A percentile compares a stretch with the other conserved stretches of the same genome.
phyloP scores from a whole-genome alignment of 2,797 vertebrate genomes.

The Cyprinodon diabolis region DNA sequence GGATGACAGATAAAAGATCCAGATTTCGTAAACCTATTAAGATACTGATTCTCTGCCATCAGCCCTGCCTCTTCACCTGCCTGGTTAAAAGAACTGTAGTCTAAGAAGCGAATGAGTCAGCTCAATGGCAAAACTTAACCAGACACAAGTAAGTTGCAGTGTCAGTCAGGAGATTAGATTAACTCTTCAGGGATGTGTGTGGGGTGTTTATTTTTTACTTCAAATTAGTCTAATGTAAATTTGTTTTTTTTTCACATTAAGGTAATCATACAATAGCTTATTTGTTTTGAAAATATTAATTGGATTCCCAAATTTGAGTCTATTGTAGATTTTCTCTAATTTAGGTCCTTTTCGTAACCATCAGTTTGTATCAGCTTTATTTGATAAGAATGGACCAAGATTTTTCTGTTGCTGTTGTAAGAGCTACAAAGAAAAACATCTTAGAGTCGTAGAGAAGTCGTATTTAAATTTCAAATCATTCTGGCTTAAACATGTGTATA shows the following conservation, averaged over 20 bases:
- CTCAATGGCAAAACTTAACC: constrained; percentile 81
- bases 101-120: constrained; percentile 90
- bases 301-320: too few species aligned
- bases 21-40: background rate
- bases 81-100: constrained; percentile 92
- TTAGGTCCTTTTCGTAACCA: background rate
- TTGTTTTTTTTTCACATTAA: too few species aligned
- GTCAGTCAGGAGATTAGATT: background rate
- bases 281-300: too few species aligned
- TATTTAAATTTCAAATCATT: too few species aligned
- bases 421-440: too few species aligned
- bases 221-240: too few species aligned
- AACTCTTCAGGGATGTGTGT: background rate
- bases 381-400: background rate
- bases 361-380: background rate
- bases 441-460: too few species aligned
- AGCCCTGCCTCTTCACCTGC: constrained; percentile 83
- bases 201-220: background rate
- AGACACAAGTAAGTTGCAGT: constrained; percentile 40
- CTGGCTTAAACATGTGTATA: too few species aligned
- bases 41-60: constrained; percentile 29
- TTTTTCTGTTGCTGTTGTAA: too few species aligned
- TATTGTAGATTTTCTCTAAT: background rate
- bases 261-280: too few species aligned
- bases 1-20: background rate